phyloP scores from a whole-genome alignment of 1,140 invertebrate species.

The Frieseomelitta varia region DNA sequence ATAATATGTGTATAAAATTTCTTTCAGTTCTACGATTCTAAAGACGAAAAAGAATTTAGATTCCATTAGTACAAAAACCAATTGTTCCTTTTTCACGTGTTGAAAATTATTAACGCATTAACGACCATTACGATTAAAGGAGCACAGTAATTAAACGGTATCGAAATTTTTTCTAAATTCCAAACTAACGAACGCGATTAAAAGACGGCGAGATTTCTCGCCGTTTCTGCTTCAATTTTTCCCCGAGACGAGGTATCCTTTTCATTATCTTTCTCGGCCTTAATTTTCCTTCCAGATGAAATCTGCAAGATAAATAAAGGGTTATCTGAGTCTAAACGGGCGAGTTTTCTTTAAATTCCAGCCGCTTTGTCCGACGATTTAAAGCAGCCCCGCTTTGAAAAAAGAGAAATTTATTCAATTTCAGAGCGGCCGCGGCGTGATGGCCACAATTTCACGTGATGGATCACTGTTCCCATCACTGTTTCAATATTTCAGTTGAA shows the following conservation, averaged over 20 bases:
- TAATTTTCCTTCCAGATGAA: background rate
- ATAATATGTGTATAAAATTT: too few relatives aligned
- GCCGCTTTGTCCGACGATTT: background rate
- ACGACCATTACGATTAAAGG: background rate
- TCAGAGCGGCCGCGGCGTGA: too few relatives aligned
- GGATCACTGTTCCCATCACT: background rate
- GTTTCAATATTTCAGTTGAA: slow-evolving; percentile 2
- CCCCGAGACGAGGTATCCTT: background rate
- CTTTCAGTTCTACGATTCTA: background rate
- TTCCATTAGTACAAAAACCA: background rate
- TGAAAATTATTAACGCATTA: background rate
- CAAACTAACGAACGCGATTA: background rate
- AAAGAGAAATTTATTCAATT: background rate
- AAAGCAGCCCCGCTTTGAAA: too few relatives aligned
- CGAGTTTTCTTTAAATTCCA: background rate
- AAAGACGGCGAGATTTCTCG: too few relatives aligned
- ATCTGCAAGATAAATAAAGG: background rate
- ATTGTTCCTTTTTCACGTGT: background rate
- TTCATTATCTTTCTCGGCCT: background rate
- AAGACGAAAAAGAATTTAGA: fast-evolving
- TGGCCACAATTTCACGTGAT: background rate
- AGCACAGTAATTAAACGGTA: background rate
- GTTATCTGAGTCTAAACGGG: background rate
- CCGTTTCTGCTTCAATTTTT: background rate
- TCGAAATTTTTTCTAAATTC: background rate